Base-by-base conservation (phyloP, 2,797 vertebrate genomes). In the Neomorphus geoffroyi region DNA sequence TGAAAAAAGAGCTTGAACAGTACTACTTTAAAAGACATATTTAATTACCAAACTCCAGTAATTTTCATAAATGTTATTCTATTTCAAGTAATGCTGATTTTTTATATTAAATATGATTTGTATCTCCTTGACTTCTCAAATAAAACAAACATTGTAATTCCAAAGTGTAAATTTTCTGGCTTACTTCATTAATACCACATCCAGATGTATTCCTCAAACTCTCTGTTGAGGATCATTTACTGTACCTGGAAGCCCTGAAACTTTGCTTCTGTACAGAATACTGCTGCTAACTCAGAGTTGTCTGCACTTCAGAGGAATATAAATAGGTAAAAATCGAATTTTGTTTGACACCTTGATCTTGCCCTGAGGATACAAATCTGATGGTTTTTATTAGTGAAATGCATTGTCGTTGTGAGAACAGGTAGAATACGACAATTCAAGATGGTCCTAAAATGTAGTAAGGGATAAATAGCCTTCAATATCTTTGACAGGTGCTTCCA, bases 311-410 rank as follows among this genome's bases (percentile, higher is more conserved):
- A 96, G 94, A 96, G 85, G 86, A 94, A 97, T 92, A 85, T 80
- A 92, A 96, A 96, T 70, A 61, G 27, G 90, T 57, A 95, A 96
- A 96, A 97, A 94, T 90, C 71, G 96, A 85, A 96, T 91, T 92
- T 86, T 94, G 18, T 94, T 95, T 97, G 96, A 97, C 96, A 97
- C 78, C 77, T 95, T 95, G 89, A 94, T 97, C 32, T 5, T 88
- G 82, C 95, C 96, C 96, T 10, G 39, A 93, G 96, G 96, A 95
- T 96, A 94, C 84, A 90, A 89, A 88, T 83, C 73, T 80, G 81
- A 93, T 88, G 74, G 27, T 96, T 97, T 92, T 96, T 92, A 96
- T 95, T 92, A 94, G 72, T 72, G 88, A 94, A 96, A 96, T 94
- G n/a, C 87, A 81, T 66, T 82, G 90, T 80, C 61, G 65, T 90